Percentiles rank a stretch among this genome's conserved stretches.
Conservation (phyloP, 1,140 invertebrate species). For the Brachionus sp. region DNA sequence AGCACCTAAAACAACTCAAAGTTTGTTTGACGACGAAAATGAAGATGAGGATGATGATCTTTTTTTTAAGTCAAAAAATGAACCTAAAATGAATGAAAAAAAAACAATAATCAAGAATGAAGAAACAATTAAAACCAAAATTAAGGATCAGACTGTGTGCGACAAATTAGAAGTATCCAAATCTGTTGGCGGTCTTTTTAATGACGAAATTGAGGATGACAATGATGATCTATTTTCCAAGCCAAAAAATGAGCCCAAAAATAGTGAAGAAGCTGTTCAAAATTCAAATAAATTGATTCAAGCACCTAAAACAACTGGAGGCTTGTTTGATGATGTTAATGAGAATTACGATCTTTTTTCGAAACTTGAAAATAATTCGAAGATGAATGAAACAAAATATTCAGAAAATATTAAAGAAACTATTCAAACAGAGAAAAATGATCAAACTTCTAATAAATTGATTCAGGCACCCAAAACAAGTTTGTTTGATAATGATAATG, state of each 20-base stretch:
- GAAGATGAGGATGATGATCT: not conserved
- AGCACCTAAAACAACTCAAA: not conserved
- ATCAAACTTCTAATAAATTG: not conserved
- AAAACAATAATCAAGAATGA: not conserved
- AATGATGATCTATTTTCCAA: constrained; percentile 4
- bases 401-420: not conserved
- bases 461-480: not conserved
- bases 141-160: not conserved
- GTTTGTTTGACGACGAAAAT: constrained; percentile 3
- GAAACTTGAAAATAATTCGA: not conserved
- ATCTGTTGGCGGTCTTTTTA: not conserved
- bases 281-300: not conserved
- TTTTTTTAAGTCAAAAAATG: not conserved
- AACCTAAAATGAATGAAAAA: not conserved
- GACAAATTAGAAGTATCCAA: not conserved
- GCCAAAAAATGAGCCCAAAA: not conserved
- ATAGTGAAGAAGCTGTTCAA: not conserved
- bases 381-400: not conserved
- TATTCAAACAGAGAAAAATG: not conserved
- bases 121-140: not conserved
- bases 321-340: constrained; percentile 24
- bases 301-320: not conserved
- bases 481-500: constrained; percentile 27
- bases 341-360: not conserved
- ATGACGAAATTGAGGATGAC: not conserved